Conservation (phyloP, 2,113 vertebrate species). For the Myiozetetes cayanensis region DNA sequence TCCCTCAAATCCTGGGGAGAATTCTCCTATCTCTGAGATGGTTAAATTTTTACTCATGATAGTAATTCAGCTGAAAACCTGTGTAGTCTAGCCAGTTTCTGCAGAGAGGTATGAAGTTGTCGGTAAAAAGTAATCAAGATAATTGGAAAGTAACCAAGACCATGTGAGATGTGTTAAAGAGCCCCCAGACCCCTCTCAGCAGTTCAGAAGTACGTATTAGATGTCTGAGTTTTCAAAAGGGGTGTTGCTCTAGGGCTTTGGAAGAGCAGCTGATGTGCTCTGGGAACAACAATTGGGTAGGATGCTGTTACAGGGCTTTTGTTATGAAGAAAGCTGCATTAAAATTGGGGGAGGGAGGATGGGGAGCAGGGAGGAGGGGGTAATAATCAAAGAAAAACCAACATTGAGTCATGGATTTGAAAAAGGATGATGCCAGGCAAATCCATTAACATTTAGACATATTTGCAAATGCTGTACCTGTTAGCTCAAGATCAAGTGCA, state of each 20-base stretch:
- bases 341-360: background rate
- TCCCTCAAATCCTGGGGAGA: background rate
- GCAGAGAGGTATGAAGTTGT: background rate
- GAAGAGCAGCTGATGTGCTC: background rate
- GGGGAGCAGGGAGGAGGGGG: too few relatives aligned
- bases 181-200: background rate
- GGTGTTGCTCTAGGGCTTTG: background rate
- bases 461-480: background rate
- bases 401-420: background rate
- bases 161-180: background rate
- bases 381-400: background rate
- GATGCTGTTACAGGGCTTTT: background rate
- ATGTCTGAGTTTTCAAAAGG: background rate
- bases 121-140: background rate
- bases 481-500: background rate
- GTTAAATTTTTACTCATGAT: background rate
- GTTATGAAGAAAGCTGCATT: background rate
- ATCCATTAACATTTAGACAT: background rate
- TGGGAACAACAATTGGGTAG: background rate
- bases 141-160: slow-evolving; percentile 1
- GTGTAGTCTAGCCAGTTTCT: background rate
- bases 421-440: background rate
- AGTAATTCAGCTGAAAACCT: background rate
- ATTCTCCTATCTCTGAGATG: background rate
- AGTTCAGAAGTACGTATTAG: background rate